Percentiles rank a stretch among this genome's conserved stretches.
Evolutionary conservation across 2,113 vertebrate species (phyloP).

Genomic region (Hemibagrus wyckioides): DNA sequence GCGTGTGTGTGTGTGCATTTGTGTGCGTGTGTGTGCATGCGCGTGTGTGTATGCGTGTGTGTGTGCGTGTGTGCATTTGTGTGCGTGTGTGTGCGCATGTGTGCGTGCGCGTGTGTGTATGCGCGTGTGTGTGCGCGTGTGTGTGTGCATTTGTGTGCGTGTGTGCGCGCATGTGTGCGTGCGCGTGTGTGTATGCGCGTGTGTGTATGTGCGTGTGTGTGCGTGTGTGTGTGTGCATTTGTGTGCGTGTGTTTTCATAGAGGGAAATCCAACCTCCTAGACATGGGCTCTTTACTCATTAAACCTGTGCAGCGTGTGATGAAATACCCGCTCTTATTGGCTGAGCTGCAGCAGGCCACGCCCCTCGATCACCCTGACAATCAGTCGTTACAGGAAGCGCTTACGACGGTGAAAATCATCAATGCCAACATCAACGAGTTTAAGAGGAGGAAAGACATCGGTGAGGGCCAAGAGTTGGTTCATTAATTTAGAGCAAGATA

Average conservation of each 20-base stretch:
- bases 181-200: not conserved
- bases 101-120: no score
- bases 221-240: slow-evolving; percentile 5
- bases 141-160: slow-evolving; percentile 1
- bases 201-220: slow-evolving; percentile 9
- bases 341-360: slow-evolving; percentile 87
- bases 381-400: slow-evolving; percentile 77
- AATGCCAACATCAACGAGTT: slow-evolving; percentile 95
- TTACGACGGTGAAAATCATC: slow-evolving; percentile 80
- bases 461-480: slow-evolving; percentile 65
- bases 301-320: slow-evolving; percentile 96
- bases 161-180: no score
- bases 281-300: slow-evolving; percentile 95
- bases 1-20: slow-evolving; percentile 5
- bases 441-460: slow-evolving; percentile 92
- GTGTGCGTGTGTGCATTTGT: slow-evolving; percentile 4
- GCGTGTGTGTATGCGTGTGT: slow-evolving; percentile 16
- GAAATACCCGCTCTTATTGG: slow-evolving; percentile 91
- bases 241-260: slow-evolving; percentile 62
- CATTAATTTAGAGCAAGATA: not conserved
- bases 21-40: not conserved
- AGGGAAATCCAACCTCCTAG: slow-evolving; percentile 86
- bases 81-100: not conserved
- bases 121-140: slow-evolving; percentile 11
- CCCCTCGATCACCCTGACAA: slow-evolving; percentile 87